Evolutionary conservation across 2,888 invertebrate species (phyloP), one percentile per base, ranked within the genome.

Genomic region (Xiphydria camelus): DNA sequence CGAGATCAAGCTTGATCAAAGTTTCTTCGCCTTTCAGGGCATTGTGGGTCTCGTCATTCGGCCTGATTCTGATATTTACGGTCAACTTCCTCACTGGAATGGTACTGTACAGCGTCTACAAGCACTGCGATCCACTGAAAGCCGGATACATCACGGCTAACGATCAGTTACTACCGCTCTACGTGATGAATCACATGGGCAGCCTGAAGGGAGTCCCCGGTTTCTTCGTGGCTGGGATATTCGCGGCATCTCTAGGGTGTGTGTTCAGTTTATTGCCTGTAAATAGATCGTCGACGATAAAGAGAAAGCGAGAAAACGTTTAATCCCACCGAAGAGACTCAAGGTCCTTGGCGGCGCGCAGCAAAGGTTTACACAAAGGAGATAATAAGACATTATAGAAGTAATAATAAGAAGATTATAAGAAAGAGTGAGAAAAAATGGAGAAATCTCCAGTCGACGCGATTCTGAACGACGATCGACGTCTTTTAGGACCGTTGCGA

Each of bases 211-310:
- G 94, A 0, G 78, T 95, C 1, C 89, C 94, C 1, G 95, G 96
- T 2, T 86, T 96, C 62, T 96, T 97, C 75, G 94, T 96, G 0
- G 92, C 96, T 3, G 94, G 95, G 14, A 91, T 97, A 47, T 97
- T 96, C 74, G 94, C 94, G 26, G 96, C 95, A 1, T 94, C 95
- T 64, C 83, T 96, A 57, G 95, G 95, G 94, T 94, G 80, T 68
- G 77, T 68, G 41, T 31, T 19, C 20, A 29, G 29, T n/a, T n/a
- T n/a, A n/a, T n/a, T n/a, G n/a, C n/a, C n/a, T n/a, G n/a, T n/a
- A 45, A 5, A 35, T 6, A 21, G 12, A 19, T 35, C 10, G 6
- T 6, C n/a, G 6, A 6, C 20, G 4, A 29, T 33, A 1, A 10
- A 20, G 10, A 19, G 20, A 7, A 35, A 41, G 37, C 9, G 19